These are phyloP conservation scores for Thereva nobilitata DNA, from an alignment of 2,888 invertebrate genomes.

Conservation along the genomic window DNA sequence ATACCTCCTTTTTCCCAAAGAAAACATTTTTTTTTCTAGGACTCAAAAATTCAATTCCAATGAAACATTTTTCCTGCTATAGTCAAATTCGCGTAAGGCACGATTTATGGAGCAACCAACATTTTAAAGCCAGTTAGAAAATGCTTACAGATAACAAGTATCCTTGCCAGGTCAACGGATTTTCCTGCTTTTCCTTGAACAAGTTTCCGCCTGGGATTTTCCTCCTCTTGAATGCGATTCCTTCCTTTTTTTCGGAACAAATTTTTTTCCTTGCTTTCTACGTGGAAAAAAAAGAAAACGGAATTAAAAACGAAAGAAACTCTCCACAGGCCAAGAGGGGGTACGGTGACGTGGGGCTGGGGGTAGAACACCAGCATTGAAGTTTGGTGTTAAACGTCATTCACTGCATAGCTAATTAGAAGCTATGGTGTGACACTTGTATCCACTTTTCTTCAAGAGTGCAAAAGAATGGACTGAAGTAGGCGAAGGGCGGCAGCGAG, in stretches of 20 bases:
- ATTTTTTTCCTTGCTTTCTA: too few species aligned
- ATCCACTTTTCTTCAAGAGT: slow-evolving; percentile 40
- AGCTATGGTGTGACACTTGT: slow-evolving; percentile 40
- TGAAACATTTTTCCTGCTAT: too few species aligned
- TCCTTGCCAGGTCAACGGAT: slow-evolving; percentile 27
- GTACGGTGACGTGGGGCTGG: not conserved
- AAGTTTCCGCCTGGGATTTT: too few species aligned
- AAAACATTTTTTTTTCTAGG: too few species aligned
- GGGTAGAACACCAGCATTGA: slow-evolving; percentile 13
- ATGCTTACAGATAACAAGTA: not conserved
- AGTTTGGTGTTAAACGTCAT: slow-evolving; percentile 40
- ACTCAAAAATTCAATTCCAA: too few species aligned
- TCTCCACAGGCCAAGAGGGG: not conserved
- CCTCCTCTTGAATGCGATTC: too few species aligned
- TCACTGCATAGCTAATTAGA: slow-evolving; percentile 41
- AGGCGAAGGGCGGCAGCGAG: slow-evolving; percentile 20
- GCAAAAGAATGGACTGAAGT: slow-evolving; percentile 39
- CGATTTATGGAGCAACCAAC: too few species aligned
- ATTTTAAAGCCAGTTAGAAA: too few species aligned
- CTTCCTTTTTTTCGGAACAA: too few species aligned
- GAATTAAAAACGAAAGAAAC: not conserved
- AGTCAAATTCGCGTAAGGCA: too few species aligned
- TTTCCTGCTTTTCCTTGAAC: not conserved
- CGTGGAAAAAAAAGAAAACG: too few species aligned
- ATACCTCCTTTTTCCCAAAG: too few species aligned